These are phyloP conservation scores for Argopecten irradians DNA, from an alignment of 1,140 invertebrate species.

Conservation along the genomic window DNA sequence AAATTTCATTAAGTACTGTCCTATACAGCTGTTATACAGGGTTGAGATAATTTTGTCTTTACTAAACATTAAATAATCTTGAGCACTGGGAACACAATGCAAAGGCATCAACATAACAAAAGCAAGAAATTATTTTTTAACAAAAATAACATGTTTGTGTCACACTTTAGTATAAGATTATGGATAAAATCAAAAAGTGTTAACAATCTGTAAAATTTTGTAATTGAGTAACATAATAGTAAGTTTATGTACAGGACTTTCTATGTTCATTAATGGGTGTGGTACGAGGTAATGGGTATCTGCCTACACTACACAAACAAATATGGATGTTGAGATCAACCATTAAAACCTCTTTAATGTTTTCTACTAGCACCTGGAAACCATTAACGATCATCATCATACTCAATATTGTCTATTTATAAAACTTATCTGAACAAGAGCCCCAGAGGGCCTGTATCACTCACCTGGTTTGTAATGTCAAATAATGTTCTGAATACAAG, in stretches of 20 bases:
- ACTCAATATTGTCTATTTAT: no score
- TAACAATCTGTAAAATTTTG: conserved; percentile 10
- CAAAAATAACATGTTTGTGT: not conserved
- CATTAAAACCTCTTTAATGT: not conserved
- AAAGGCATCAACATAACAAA: not conserved
- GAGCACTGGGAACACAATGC: not conserved
- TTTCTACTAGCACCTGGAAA: no score
- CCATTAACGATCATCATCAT: no score
- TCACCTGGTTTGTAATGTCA: no score
- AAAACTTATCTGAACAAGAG: no score
- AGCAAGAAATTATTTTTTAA: no score
- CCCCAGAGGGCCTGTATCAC: no score
- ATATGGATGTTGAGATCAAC: not conserved
- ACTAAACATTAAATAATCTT: not conserved
- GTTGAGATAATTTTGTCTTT: not conserved
- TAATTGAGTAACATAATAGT: not conserved
- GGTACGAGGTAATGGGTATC: not conserved
- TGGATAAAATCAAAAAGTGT: not conserved
- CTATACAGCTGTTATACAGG: no score
- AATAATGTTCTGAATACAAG: no score
- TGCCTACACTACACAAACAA: not conserved
- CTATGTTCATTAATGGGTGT: not conserved
- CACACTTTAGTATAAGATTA: not conserved
- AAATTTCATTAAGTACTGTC: no score
- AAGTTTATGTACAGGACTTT: not conserved